These are phyloP conservation scores for Lagorchestes hirsutus DNA, from an alignment of 2,797 vertebrate genomes.

Conservation along the genomic window DNA sequence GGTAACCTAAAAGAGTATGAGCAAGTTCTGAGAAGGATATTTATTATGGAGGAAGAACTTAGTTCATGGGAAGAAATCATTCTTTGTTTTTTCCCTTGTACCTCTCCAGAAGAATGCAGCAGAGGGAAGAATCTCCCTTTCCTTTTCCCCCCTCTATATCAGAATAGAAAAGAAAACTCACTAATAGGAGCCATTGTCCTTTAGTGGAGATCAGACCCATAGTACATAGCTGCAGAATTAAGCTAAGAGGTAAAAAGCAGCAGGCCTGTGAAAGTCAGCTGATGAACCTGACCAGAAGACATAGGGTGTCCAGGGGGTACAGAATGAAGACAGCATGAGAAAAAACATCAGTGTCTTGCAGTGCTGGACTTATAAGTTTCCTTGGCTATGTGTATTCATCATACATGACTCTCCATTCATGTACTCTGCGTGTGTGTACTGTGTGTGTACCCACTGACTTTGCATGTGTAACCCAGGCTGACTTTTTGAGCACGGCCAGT, in stretches of 20 bases:
- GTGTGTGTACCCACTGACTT: background rate
- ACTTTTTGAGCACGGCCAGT: background rate
- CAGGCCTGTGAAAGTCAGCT: background rate
- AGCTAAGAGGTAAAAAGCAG: background rate
- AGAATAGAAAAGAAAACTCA: background rate
- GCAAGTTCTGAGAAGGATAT: background rate
- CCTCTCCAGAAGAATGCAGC: background rate
- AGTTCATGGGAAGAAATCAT: background rate
- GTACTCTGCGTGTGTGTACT: background rate
- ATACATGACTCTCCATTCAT: no score
- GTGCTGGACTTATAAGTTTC: background rate
- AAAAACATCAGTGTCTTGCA: background rate
- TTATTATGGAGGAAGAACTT: background rate
- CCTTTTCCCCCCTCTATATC: background rate
- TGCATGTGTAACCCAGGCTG: background rate
- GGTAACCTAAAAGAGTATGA: background rate
- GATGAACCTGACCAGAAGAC: background rate
- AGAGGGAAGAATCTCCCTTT: background rate
- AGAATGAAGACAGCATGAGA: background rate
- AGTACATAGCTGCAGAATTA: background rate
- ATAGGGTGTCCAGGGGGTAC: background rate
- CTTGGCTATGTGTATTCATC: background rate
- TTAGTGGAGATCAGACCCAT: background rate
- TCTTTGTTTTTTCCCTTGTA: background rate
- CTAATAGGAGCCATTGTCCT: background rate